These are phyloP conservation scores for Sebastiscus tertius DNA, from an alignment of 2,797 vertebrate genomes.

Conservation along the genomic window DNA sequence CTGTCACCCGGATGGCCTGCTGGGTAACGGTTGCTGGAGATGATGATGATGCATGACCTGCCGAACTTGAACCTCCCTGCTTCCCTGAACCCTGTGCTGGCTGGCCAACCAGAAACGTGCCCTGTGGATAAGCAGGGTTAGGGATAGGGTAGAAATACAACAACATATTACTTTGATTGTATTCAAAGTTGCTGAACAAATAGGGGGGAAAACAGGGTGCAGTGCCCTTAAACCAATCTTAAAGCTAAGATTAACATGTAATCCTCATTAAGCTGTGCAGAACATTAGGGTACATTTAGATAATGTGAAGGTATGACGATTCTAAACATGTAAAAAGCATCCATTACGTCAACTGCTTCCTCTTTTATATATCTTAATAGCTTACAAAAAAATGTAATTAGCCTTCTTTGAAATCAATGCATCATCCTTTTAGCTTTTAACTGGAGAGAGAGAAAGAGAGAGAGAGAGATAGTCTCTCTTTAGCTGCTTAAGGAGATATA, in stretches of 20 bases:
- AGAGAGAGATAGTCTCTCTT: neutral
- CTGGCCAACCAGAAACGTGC: constrained; percentile 97
- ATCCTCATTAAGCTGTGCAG: neutral
- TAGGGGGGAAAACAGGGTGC: too few species aligned
- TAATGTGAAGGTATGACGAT: neutral
- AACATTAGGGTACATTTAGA: neutral
- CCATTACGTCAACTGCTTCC: neutral
- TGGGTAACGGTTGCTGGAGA: constrained; percentile 87
- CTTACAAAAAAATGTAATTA: neutral
- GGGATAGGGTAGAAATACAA: neutral
- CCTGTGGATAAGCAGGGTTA: constrained; percentile 74
- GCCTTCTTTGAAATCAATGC: neutral
- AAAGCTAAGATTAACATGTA: neutral
- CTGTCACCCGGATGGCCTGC: constrained; percentile 92
- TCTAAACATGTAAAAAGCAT: neutral
- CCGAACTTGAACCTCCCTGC: constrained; percentile 83
- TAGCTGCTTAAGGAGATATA: neutral
- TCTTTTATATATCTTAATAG: neutral
- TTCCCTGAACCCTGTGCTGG: constrained; percentile 92
- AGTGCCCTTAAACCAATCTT: neutral
- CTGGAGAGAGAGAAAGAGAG: neutral
- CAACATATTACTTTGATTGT: neutral
- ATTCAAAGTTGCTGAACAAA: neutral
- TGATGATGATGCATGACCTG: constrained; percentile 85
- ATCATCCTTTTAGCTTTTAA: neutral